phyloP scores from a whole-genome alignment of 2,888 invertebrate species.

The Callyntrura guangdongensis region DNA sequence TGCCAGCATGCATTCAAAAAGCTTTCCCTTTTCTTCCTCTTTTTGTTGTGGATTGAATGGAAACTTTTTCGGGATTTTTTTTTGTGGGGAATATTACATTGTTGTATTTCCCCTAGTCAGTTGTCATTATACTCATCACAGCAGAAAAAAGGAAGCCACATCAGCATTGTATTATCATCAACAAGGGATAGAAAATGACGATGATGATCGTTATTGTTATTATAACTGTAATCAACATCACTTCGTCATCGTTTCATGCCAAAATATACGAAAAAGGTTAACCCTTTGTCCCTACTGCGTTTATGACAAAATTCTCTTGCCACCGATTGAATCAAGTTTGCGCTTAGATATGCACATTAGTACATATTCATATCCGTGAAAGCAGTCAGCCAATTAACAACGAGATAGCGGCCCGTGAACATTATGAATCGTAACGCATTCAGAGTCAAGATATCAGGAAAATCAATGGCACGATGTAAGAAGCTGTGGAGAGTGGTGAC shows the following conservation, averaged over 20 bases:
- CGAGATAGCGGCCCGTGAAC: no score
- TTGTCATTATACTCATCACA: slow-evolving; percentile 70
- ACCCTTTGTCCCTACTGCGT: slow-evolving; percentile 52
- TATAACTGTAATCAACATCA: slow-evolving; percentile 68
- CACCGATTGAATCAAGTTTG: no score
- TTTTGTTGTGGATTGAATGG: slow-evolving; percentile 68
- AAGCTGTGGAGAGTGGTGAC: no score
- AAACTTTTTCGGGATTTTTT: slow-evolving; percentile 55
- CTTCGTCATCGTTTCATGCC: slow-evolving; percentile 55
- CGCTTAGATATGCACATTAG: no score
- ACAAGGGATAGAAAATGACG: slow-evolving; percentile 59
- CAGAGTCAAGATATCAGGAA: no score
- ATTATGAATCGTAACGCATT: no score
- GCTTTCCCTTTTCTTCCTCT: slow-evolving; percentile 46
- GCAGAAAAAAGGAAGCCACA: slow-evolving; percentile 46
- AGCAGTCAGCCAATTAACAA: no score
- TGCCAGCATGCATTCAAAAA: slow-evolving; percentile 61
- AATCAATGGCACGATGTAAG: no score
- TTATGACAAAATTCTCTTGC: no score
- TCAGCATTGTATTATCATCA: slow-evolving; percentile 58
- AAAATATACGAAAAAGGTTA: slow-evolving; percentile 51
- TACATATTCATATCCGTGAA: no score
- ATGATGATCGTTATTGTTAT: slow-evolving; percentile 72
- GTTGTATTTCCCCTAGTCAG: slow-evolving; percentile 71
- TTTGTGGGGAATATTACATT: slow-evolving; percentile 56